These are phyloP conservation scores for Microdon myrmicae DNA, from an alignment of 2,888 invertebrate species.

Conservation along the genomic window DNA sequence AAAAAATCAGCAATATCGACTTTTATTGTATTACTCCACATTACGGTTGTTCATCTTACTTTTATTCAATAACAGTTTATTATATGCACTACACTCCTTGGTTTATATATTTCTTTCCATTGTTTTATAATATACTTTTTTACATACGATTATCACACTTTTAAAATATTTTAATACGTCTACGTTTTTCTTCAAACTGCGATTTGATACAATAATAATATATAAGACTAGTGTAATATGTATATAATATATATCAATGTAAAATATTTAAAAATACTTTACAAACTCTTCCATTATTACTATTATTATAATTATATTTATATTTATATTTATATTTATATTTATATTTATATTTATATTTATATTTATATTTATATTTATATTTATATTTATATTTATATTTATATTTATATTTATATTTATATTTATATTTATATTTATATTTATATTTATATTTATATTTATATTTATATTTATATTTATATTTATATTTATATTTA, in stretches of 20 bases:
- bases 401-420: constrained; percentile 28
- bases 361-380: constrained; percentile 34
- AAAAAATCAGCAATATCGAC: too few species aligned
- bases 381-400: constrained; percentile 30
- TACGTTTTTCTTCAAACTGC: constrained; percentile 42
- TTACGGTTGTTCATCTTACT: constrained; percentile 44
- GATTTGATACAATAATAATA: constrained; percentile 54
- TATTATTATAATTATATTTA: constrained; percentile 50
- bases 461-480: constrained; percentile 43
- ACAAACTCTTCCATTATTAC: constrained; percentile 54
- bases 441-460: constrained; percentile 41
- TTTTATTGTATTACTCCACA: constrained; percentile 48
- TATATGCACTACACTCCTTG: constrained; percentile 25
- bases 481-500: constrained; percentile 7
- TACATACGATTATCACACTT: constrained; percentile 61
- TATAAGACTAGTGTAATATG: constrained; percentile 56
- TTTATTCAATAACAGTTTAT: constrained; percentile 47
- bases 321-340: constrained; percentile 53
- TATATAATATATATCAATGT: constrained; percentile 56
- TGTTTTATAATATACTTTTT: constrained; percentile 34
- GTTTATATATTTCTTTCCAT: constrained; percentile 22
- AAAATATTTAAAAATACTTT: constrained; percentile 56
- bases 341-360: constrained; percentile 5
- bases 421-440: constrained; percentile 11
- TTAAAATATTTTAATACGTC: constrained; percentile 56